phyloP scores from a whole-genome alignment of 2,888 invertebrate genomes.

The Tolmerus cingulatus region DNA sequence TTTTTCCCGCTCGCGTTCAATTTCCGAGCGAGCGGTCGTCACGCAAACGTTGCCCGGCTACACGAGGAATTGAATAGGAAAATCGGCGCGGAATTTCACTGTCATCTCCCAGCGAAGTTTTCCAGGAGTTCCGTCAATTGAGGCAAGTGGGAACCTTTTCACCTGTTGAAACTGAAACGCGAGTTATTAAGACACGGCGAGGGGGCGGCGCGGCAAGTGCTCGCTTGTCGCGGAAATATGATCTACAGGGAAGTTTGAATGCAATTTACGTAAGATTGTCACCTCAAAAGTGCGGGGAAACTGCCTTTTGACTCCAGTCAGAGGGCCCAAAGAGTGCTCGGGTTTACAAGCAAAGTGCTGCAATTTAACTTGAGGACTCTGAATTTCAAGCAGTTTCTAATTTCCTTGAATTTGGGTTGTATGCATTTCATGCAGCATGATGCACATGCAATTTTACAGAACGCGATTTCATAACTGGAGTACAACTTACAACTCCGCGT shows the following conservation, averaged over 20 bases:
- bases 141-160: slow-evolving; percentile 2
- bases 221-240: background rate
- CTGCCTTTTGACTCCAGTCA: background rate
- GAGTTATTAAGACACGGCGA: background rate
- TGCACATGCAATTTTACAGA: background rate
- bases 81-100: background rate
- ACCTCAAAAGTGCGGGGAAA: background rate
- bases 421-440: background rate
- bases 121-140: slow-evolving; percentile 8
- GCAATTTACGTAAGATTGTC: slow-evolving; percentile 14
- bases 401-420: background rate
- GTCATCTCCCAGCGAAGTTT: background rate
- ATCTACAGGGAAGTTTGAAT: slow-evolving; percentile 5
- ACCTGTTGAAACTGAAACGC: background rate
- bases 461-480: background rate
- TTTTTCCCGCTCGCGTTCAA: background rate
- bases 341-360: background rate
- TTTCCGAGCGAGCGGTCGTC: background rate
- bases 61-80: background rate
- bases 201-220: background rate
- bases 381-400: background rate
- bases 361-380: background rate
- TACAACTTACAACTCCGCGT: background rate
- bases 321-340: background rate
- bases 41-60: background rate